Base-by-base conservation (phyloP, 2,797 vertebrate species). In the Rachycentron canadum region DNA sequence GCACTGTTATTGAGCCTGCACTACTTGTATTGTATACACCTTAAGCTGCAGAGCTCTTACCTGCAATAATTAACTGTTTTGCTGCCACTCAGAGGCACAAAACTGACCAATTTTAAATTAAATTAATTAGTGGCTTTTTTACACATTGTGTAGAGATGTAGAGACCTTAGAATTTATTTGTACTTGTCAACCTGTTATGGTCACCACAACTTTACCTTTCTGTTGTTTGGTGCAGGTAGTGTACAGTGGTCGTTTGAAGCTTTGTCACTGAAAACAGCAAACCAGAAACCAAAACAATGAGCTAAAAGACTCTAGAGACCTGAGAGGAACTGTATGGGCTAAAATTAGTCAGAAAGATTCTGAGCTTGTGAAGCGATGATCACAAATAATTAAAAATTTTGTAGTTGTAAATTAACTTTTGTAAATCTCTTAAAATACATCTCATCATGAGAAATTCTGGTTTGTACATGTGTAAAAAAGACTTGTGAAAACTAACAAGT, bases 221-320 rank as follows among this genome's bases (percentile, higher is more conserved):
- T 11, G 12, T 10, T 32, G 21, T 38, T 11, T 52, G 12, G 13
- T 25, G n/a, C 28, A 38, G 19, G 26, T n/a, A 16, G 49, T 25
- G 23, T 14, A 16, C 23, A 21, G n/a, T 25, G 4, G 49, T 11
- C 11, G 8, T 47, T 11, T 11, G 9, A 3, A 49, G 45, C 21
- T 4, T 49, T 10, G n/a, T n/a, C 21, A 45, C 41, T 7, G 13
- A 45, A 45, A 45, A 45, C 10, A 50, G 25, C 5, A 16, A 12
- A 12, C 5, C 12, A 7, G 17, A 50, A 70, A 70, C 17, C 9
- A 13, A 69, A 75, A 52, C 34, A 70, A 50, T 23, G 28, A 43
- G 21, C 57, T 56, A 17, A 60, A 55, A 53, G 28, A 59, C 25
- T 32, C 45, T 45, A 17, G 7, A 49, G 50, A 56, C 30, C 34